A percentile compares a stretch with the other conserved stretches of the same genome.
phyloP scores from a whole-genome alignment of 2,113 vertebrate genomes.

The Xenopus tropicalis region DNA sequence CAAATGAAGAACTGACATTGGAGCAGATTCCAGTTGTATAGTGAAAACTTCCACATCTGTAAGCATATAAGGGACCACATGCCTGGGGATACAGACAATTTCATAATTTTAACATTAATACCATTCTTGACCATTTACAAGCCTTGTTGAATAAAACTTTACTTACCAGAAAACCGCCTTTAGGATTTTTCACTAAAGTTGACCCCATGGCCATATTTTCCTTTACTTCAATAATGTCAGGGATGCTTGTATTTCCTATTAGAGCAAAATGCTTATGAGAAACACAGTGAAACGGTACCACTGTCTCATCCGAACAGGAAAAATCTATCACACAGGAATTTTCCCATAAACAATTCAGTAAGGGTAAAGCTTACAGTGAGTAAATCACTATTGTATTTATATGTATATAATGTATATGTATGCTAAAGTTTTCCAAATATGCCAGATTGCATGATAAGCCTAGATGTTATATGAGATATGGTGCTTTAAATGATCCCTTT shows the following conservation, averaged over 20 bases:
- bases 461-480: no score
- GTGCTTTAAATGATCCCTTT: no score
- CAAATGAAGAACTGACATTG: slow-evolving; percentile 86
- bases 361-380: no score
- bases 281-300: slow-evolving; percentile 7
- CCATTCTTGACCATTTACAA: no score
- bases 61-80: slow-evolving; percentile 93
- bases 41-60: slow-evolving; percentile 87
- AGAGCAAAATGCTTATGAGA: slow-evolving; percentile 49
- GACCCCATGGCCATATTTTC: slow-evolving; percentile 98
- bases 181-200: slow-evolving; percentile 89
- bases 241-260: slow-evolving; percentile 79
- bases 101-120: slow-evolving; percentile 15
- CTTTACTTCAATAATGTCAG: slow-evolving; percentile 86
- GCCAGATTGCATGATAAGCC: no score
- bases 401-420: no score
- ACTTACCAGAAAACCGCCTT: slow-evolving; percentile 94
- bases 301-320: no score
- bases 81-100: slow-evolving; percentile 66
- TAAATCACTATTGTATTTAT: no score
- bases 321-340: no score
- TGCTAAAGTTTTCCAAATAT: no score
- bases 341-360: no score
- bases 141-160: background rate
- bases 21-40: slow-evolving; percentile 92